Percentiles rank a stretch among this genome's conserved stretches.
Evolutionary conservation across 2,888 invertebrate species (phyloP).

Genomic region (Myopa tessellatipennis): DNA sequence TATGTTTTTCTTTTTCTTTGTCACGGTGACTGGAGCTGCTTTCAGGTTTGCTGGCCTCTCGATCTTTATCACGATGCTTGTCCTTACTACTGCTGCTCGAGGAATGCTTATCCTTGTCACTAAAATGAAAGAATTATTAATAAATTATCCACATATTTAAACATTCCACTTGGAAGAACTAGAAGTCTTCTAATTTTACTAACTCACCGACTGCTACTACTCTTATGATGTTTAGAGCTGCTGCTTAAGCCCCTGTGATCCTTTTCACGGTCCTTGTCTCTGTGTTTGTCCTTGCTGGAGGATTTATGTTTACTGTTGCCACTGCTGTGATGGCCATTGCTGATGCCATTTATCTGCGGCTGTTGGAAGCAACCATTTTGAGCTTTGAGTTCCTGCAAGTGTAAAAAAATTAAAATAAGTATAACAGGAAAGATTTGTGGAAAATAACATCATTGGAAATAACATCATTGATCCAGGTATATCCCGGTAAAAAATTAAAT

Average conservation of each 20-base stretch:
- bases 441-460: no score
- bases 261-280: slow-evolving; percentile 69
- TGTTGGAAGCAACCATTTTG: slow-evolving; percentile 60
- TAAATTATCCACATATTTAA: neutral
- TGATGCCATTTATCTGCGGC: slow-evolving; percentile 78
- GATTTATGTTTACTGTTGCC: slow-evolving; percentile 72
- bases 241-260: slow-evolving; percentile 69
- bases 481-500: neutral
- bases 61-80: slow-evolving; percentile 65
- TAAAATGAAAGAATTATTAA: slow-evolving; percentile 39
- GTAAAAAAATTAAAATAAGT: slow-evolving; percentile 38
- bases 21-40: slow-evolving; percentile 63
- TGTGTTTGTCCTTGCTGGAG: slow-evolving; percentile 72
- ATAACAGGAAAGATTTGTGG: neutral
- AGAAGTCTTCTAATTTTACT: neutral
- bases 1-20: slow-evolving; percentile 68
- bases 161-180: neutral
- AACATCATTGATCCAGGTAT: no score
- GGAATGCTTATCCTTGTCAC: slow-evolving; percentile 63
- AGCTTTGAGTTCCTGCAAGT: slow-evolving; percentile 56
- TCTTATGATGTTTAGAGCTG: slow-evolving; percentile 69
- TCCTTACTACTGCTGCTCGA: slow-evolving; percentile 62
- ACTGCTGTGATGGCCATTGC: slow-evolving; percentile 78
- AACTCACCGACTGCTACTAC: slow-evolving; percentile 63
- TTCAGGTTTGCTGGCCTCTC: slow-evolving; percentile 63